Percentiles rank a stretch among this genome's conserved stretches.
phyloP scores from a whole-genome alignment of 2,888 invertebrate species.

The Hemistola chrysoprasaria region DNA sequence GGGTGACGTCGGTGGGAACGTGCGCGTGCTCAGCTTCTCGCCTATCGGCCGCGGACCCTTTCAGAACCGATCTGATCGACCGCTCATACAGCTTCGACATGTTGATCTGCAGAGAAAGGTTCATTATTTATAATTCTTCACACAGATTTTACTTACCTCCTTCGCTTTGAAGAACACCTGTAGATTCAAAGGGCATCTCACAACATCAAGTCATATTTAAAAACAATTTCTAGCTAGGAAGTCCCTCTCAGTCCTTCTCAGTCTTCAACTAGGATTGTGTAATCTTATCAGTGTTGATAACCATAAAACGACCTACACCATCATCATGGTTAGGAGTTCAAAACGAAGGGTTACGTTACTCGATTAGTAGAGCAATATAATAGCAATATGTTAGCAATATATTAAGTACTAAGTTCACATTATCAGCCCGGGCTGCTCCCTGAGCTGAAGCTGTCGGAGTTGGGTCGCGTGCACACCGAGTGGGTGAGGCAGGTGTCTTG shows the following conservation, averaged over 20 bases:
- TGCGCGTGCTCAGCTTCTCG: slow-evolving; percentile 84
- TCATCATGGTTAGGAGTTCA: no score
- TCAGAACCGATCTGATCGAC: slow-evolving; percentile 84
- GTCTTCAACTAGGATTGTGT: no score
- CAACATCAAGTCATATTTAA: no score
- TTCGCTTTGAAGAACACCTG: slow-evolving; percentile 15
- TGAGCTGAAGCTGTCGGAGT: slow-evolving; percentile 78
- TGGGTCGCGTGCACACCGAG: slow-evolving; percentile 83
- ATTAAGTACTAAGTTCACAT: not conserved
- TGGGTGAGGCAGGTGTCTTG: slow-evolving; percentile 88
- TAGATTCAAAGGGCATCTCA: no score
- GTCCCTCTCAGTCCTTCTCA: no score
- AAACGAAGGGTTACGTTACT: no score
- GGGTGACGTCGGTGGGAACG: slow-evolving; percentile 89
- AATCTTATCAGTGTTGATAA: no score
- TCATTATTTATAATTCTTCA: no score
- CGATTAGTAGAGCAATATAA: no score
- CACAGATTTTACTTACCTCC: not conserved
- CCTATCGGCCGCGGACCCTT: slow-evolving; percentile 86
- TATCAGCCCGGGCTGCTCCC: slow-evolving; percentile 70
- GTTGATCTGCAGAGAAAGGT: slow-evolving; percentile 77
- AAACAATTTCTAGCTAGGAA: no score
- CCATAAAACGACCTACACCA: no score
- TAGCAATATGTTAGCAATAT: no score
- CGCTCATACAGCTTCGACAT: slow-evolving; percentile 82